Percentiles rank a stretch among this genome's conserved stretches.
These are phyloP conservation scores for Rhea pennata DNA, from an alignment of 2,113 vertebrate species.

Conservation along the genomic window DNA sequence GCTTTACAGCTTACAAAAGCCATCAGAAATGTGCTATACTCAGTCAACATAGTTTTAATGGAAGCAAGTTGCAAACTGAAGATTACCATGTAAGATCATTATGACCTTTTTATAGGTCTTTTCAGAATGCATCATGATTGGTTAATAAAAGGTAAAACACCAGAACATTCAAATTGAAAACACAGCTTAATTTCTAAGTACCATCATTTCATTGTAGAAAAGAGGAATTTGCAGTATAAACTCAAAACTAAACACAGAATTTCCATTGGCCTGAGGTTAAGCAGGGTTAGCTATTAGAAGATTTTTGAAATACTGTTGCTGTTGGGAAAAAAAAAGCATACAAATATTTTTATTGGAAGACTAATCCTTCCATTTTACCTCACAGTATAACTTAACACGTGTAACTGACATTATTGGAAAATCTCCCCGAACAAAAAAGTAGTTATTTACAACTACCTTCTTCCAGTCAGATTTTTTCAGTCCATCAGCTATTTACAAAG, in stretches of 20 bases:
- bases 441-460: not conserved
- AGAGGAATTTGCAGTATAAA: not conserved
- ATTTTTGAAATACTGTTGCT: not conserved
- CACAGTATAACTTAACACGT: not conserved
- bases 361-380: not conserved
- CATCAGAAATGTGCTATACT: not conserved
- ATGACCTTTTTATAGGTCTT: not conserved
- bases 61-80: not conserved
- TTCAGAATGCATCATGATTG: not conserved
- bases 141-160: not conserved
- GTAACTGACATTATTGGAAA: not conserved
- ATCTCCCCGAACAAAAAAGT: not conserved
- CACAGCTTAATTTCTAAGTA: accelerated
- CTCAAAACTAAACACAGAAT: not conserved
- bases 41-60: not conserved
- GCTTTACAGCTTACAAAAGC: not conserved
- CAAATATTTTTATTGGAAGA: not conserved
- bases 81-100: not conserved
- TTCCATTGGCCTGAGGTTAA: not conserved
- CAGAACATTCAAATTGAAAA: not conserved
- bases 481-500: not conserved
- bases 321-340: not conserved
- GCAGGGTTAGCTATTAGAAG: not conserved
- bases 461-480: not conserved
- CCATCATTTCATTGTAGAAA: not conserved